Evolutionary conservation across 2,113 vertebrate genomes (phyloP).

Genomic region (Isurus oxyrinchus): DNA sequence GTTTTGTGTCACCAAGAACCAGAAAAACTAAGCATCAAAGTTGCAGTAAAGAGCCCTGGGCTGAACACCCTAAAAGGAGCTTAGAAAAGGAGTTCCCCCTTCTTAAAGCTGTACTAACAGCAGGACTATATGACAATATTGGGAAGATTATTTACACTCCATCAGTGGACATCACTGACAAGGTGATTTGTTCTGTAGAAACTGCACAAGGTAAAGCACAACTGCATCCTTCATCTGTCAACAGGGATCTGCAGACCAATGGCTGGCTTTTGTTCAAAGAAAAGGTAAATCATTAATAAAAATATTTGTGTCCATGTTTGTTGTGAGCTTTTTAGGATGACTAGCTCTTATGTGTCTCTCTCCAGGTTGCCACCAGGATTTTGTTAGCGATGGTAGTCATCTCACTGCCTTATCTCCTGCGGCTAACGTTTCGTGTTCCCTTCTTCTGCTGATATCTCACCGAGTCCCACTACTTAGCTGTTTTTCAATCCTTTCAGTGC

Average conservation of each 20-base stretch:
- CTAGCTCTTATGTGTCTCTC: not conserved
- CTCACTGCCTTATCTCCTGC: not conserved
- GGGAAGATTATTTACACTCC: conserved; percentile 72
- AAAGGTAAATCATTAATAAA: conserved; percentile 62
- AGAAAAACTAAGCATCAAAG: not conserved
- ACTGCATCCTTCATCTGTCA: conserved; percentile 90
- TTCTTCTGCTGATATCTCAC: not conserved
- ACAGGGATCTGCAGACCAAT: conserved; percentile 77
- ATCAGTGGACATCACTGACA: conserved; percentile 81
- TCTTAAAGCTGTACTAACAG: conserved; percentile 79
- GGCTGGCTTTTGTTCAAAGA: conserved; percentile 96
- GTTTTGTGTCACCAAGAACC: conserved; percentile 59
- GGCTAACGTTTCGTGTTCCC: not conserved
- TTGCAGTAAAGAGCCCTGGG: not conserved
- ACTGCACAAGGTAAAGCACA: conserved; percentile 88
- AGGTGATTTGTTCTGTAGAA: conserved; percentile 74
- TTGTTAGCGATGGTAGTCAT: not conserved
- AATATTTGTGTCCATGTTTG: not conserved
- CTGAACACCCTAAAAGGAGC: conserved; percentile 37
- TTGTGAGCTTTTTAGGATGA: not conserved
- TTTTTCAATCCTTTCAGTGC: too few relatives aligned
- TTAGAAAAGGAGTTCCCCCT: conserved; percentile 67
- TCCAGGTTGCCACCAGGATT: not conserved
- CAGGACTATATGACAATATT: conserved; percentile 87
- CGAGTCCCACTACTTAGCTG: too few relatives aligned